Evolutionary conservation across 2,797 vertebrate species (phyloP).

Genomic region (Clamator glandarius): DNA sequence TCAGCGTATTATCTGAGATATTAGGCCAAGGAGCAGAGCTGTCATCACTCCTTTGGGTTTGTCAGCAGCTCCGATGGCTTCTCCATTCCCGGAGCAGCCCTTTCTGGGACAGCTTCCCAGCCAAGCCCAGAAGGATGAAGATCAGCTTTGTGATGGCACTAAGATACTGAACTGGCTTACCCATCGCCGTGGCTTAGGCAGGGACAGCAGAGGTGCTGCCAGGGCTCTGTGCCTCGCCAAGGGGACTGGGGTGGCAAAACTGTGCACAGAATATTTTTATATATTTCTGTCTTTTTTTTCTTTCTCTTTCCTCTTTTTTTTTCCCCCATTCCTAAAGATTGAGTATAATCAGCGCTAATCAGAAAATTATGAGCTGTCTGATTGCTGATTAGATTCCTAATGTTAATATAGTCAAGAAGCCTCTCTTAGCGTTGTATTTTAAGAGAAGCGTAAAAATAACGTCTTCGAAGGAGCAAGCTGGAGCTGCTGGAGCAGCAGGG

Average conservation of each 20-base stretch:
- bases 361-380: slow-evolving; percentile 88
- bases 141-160: background rate
- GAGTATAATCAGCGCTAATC: slow-evolving; percentile 87
- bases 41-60: background rate
- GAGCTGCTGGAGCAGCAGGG: slow-evolving; percentile 53
- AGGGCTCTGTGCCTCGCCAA: background rate
- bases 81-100: background rate
- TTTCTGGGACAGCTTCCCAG: background rate
- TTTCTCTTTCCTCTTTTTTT: slow-evolving; percentile 57
- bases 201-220: background rate
- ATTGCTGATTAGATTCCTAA: slow-evolving; percentile 89
- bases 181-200: background rate
- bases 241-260: slow-evolving; percentile 21
- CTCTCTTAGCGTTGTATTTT: slow-evolving; percentile 81
- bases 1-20: background rate
- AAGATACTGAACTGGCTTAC: background rate
- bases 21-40: background rate
- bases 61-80: background rate
- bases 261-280: slow-evolving; percentile 31
- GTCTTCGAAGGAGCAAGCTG: slow-evolving; percentile 62
- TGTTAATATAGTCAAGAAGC: slow-evolving; percentile 87
- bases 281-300: slow-evolving; percentile 23
- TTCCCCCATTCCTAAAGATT: slow-evolving; percentile 73
- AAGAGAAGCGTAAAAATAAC: slow-evolving; percentile 83
- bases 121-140: background rate